Evolutionary conservation across 2,888 invertebrate species (phyloP).

Genomic region (Ennomos fuscantarius): DNA sequence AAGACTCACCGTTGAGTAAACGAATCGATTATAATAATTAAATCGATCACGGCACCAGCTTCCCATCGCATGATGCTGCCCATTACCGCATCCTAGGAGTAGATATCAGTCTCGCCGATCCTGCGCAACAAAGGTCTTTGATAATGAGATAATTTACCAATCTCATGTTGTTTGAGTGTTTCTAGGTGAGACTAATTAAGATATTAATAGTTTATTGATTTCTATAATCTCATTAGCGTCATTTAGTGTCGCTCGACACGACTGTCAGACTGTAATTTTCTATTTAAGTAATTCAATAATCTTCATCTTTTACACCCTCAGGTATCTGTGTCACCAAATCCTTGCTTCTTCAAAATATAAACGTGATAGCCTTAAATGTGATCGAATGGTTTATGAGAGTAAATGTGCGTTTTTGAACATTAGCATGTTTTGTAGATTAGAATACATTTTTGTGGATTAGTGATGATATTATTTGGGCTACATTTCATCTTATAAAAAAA

Average conservation of each 20-base stretch:
- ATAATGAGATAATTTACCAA: slow-evolving; percentile 13
- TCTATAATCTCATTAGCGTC: neutral
- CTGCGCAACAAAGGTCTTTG: slow-evolving; percentile 10
- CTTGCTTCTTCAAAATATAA: no score
- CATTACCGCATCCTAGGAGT: slow-evolving; percentile 36
- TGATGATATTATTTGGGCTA: no score
- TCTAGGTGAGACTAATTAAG: slow-evolving; percentile 4
- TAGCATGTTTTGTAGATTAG: no score
- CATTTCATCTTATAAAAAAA: no score
- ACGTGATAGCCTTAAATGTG: no score
- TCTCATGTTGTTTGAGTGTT: slow-evolving; percentile 2
- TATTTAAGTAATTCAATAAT: neutral
- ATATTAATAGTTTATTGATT: slow-evolving; percentile 1
- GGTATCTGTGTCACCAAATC: no score
- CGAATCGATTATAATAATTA: slow-evolving; percentile 37
- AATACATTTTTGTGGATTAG: no score
- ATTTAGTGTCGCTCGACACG: neutral
- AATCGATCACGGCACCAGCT: slow-evolving; percentile 40
- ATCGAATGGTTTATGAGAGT: no score
- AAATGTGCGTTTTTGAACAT: no score
- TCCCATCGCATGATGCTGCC: slow-evolving; percentile 44
- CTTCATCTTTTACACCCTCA: no score
- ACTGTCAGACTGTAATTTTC: no score
- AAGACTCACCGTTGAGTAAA: slow-evolving; percentile 24
- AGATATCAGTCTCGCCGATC: slow-evolving; percentile 19